phyloP scores from a whole-genome alignment of 2,797 vertebrate species.

The Microchirus variegatus region DNA sequence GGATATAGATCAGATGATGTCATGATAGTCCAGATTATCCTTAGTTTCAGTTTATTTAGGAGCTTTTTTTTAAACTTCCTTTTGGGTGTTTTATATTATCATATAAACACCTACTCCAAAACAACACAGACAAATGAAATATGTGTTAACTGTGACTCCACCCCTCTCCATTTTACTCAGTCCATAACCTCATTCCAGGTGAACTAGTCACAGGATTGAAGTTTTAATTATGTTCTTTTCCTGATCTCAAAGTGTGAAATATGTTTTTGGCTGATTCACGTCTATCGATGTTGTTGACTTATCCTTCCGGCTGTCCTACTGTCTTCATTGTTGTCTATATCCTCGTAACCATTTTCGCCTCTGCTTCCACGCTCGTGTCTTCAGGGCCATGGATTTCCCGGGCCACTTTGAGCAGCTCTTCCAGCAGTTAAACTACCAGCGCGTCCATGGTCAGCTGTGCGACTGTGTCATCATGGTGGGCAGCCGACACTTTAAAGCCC shows the following conservation, averaged over 20 bases:
- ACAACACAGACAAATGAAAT: not conserved
- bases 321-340: not conserved
- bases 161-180: not conserved
- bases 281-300: not conserved
- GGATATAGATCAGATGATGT: too few species aligned
- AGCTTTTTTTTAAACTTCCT: too few species aligned
- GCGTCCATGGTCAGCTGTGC: slow-evolving; percentile 95
- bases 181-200: not conserved
- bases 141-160: not conserved
- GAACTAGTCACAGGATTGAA: too few species aligned
- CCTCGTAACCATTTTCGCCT: not conserved
- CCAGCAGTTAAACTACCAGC: slow-evolving; percentile 97
- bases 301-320: not conserved
- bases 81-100: not conserved
- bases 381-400: slow-evolving; percentile 93
- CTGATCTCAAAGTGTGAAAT: too few species aligned
- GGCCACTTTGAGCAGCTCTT: slow-evolving; percentile 98
- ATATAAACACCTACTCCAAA: not conserved
- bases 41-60: too few species aligned
- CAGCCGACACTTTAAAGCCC: slow-evolving; percentile 95
- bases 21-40: too few species aligned
- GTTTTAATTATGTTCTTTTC: too few species aligned
- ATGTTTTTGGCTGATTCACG: too few species aligned
- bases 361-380: slow-evolving; percentile 1
- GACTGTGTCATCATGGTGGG: slow-evolving; percentile 97